These are phyloP conservation scores for Leptinotarsa defecta DNA, from an alignment of 1,140 invertebrate genomes.

Conservation along the genomic window DNA sequence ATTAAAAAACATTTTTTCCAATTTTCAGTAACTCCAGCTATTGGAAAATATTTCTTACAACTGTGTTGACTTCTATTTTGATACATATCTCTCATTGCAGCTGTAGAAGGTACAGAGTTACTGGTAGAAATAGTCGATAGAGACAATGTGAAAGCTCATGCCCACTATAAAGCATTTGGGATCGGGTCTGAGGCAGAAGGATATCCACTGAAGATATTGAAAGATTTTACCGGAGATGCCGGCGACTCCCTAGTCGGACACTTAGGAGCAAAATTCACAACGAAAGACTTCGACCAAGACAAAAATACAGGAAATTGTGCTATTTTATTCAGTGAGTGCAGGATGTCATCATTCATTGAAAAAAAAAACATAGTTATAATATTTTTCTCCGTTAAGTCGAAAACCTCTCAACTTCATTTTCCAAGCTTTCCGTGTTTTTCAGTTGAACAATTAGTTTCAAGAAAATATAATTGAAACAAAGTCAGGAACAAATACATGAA, in stretches of 20 bases:
- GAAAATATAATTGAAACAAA: no score
- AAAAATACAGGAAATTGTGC: slow-evolving; percentile 74
- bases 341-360: no score
- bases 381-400: no score
- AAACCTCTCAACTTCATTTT: no score
- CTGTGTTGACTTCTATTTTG: no score
- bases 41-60: no score
- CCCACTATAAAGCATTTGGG: slow-evolving; percentile 68
- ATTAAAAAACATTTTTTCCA: no score
- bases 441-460: no score
- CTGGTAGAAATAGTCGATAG: slow-evolving; percentile 72
- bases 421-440: no score
- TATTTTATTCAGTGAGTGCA: slow-evolving; percentile 57
- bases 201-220: slow-evolving; percentile 61
- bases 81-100: neutral
- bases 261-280: slow-evolving; percentile 73
- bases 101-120: slow-evolving; percentile 36
- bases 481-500: no score
- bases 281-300: slow-evolving; percentile 74
- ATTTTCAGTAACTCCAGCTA: no score
- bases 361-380: no score
- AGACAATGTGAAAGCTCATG: slow-evolving; percentile 60
- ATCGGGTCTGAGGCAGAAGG: slow-evolving; percentile 65
- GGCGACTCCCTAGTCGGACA: slow-evolving; percentile 74
- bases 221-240: slow-evolving; percentile 65